Conservation (phyloP, 2,797 vertebrate genomes). For the Oophaga sylvatica region DNA sequence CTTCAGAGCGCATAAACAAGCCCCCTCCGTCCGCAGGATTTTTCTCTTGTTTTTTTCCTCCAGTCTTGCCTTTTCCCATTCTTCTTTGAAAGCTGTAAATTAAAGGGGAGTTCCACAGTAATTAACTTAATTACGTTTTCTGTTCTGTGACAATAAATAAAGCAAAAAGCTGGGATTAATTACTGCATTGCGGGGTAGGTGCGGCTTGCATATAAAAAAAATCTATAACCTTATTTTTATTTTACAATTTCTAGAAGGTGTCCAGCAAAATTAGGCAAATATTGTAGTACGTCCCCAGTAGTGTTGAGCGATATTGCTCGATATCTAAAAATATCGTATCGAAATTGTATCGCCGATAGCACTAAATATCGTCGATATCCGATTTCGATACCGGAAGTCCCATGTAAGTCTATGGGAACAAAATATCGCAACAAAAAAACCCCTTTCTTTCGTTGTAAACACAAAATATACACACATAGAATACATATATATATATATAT, state of each 20-base stretch:
- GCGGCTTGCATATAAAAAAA: not conserved
- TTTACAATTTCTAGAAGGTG: constrained; percentile 16
- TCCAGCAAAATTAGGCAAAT: too few species aligned
- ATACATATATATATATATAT: too few species aligned
- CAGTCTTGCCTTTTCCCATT: constrained; percentile 22
- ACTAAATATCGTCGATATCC: too few species aligned
- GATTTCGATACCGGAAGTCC: too few species aligned
- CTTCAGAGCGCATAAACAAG: constrained; percentile 10
- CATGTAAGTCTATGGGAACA: too few species aligned
- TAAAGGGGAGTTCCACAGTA: constrained; percentile 54
- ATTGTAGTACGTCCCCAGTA: too few species aligned
- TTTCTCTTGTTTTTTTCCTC: not conserved
- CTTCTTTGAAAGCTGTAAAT: constrained; percentile 46
- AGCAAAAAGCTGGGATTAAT: constrained; percentile 42
- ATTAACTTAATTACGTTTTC: constrained; percentile 53
- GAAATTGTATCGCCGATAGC: too few species aligned
- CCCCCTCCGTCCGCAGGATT: not conserved
- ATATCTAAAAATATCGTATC: too few species aligned
- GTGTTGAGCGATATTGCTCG: too few species aligned
- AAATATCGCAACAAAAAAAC: too few species aligned
- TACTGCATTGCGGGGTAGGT: constrained; percentile 9
- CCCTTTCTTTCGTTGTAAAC: too few species aligned
- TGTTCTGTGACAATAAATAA: constrained; percentile 39
- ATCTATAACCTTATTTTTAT: not conserved
- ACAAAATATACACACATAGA: too few species aligned